Percentiles rank a stretch among this genome's conserved stretches.
Conservation (phyloP, 2,888 invertebrate genomes). For the Tubulanus polymorphus region DNA sequence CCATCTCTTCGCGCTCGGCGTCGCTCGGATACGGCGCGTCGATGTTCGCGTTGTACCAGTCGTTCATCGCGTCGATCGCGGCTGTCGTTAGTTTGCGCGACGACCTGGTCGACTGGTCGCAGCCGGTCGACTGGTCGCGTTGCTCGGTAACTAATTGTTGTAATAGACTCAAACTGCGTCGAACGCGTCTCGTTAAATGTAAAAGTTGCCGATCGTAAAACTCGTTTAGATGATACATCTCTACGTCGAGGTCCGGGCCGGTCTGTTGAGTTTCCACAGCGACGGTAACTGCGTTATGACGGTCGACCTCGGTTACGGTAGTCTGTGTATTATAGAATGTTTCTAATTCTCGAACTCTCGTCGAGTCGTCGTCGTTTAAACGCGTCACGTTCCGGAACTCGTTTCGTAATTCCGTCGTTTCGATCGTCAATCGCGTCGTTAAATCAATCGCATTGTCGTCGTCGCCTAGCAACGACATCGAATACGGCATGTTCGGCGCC, state of each 20-base stretch:
- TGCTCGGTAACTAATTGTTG: conserved; percentile 28
- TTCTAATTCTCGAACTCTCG: conserved; percentile 34
- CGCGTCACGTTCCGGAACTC: conserved; percentile 35
- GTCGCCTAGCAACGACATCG: conserved; percentile 6
- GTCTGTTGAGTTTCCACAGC: background rate
- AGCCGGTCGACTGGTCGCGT: conserved; percentile 12
- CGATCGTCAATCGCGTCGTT: conserved; percentile 25
- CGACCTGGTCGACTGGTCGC: conserved; percentile 20
- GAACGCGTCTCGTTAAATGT: conserved; percentile 34
- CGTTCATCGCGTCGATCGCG: conserved; percentile 33
- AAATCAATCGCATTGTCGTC: background rate
- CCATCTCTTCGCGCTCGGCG: conserved; percentile 35
- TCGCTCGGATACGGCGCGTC: conserved; percentile 42
- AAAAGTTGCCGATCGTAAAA: conserved; percentile 32
- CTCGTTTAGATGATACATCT: conserved; percentile 21
- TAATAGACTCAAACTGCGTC: conserved; percentile 33
- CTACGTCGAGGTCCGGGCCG: conserved; percentile 19
- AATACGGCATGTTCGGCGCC: conserved; percentile 18
- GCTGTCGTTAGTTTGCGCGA: conserved; percentile 29
- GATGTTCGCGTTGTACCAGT: conserved; percentile 38
- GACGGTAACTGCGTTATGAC: conserved; percentile 25
- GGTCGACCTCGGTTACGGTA: conserved; percentile 29
- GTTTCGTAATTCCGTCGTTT: conserved; percentile 38
- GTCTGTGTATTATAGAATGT: conserved; percentile 35
- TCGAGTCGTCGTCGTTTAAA: conserved; percentile 23